Conservation (phyloP, 2,888 invertebrate genomes). For the Lasius platythorax region DNA sequence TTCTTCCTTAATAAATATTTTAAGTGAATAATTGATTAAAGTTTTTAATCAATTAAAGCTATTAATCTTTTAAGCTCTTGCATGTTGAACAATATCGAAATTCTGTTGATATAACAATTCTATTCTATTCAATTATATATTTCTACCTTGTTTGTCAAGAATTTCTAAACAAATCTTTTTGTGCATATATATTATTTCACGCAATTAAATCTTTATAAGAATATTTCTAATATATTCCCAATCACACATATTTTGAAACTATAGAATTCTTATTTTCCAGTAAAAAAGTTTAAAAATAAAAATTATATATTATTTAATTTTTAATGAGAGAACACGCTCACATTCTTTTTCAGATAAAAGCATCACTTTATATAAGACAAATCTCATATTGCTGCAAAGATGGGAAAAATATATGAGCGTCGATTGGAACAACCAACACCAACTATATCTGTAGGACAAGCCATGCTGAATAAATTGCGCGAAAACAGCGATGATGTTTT, state of each 20-base stretch:
- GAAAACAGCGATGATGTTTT: neutral
- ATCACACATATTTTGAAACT: neutral
- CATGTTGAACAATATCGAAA: neutral
- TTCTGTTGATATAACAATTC: neutral
- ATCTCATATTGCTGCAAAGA: neutral
- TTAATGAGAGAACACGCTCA: neutral
- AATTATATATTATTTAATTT: neutral
- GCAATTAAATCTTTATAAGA: neutral
- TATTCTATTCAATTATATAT: neutral
- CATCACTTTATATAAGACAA: neutral
- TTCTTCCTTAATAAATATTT: neutral
- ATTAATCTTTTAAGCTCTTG: neutral
- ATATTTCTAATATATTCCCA: neutral
- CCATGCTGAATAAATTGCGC: constrained; percentile 19
- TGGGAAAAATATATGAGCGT: constrained; percentile 55
- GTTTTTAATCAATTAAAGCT: neutral
- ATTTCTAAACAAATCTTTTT: neutral
- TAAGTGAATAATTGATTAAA: neutral
- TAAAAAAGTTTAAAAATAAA: neutral
- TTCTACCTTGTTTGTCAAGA: neutral
- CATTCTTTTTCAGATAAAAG: constrained; percentile 9
- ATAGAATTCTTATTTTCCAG: neutral
- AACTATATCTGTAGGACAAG: constrained; percentile 52
- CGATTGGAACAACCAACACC: constrained; percentile 12
- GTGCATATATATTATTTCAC: neutral